Percentiles rank a stretch among this genome's conserved stretches.
These are phyloP conservation scores for Anas bahamensis DNA, from an alignment of 2,797 vertebrate genomes.

Conservation along the genomic window DNA sequence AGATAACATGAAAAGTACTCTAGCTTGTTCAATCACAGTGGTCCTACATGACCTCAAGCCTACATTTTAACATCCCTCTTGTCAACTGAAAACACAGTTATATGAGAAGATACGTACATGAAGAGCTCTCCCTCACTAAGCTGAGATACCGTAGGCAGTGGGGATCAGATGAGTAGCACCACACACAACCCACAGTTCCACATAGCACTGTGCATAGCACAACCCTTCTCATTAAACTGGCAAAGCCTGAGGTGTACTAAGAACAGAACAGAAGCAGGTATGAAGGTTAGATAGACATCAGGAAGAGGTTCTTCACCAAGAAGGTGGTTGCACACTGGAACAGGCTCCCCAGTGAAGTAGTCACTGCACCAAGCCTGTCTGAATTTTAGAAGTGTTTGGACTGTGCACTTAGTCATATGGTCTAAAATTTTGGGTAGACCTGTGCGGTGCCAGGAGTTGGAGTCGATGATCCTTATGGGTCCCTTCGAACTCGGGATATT, in stretches of 20 bases:
- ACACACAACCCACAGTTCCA: background rate
- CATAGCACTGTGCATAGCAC: background rate
- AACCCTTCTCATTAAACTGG: background rate
- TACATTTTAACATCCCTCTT: background rate
- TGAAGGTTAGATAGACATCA: no score
- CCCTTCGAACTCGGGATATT: no score
- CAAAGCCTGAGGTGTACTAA: background rate
- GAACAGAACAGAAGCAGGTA: background rate
- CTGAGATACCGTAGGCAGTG: background rate
- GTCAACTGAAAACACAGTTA: background rate
- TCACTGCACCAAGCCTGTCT: no score
- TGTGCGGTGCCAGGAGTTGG: no score
- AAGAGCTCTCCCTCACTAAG: background rate
- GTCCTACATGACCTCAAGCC: background rate
- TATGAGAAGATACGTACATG: background rate
- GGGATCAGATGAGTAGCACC: accelerated
- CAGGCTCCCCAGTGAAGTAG: no score
- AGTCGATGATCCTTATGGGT: no score
- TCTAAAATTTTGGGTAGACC: no score
- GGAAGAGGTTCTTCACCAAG: no score
- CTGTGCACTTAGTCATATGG: no score
- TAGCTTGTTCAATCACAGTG: background rate
- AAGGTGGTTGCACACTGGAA: no score
- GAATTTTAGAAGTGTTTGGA: no score
- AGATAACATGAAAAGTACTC: background rate